phyloP scores from a whole-genome alignment of 2,888 invertebrate species.

The Cosmopolites sordidus region DNA sequence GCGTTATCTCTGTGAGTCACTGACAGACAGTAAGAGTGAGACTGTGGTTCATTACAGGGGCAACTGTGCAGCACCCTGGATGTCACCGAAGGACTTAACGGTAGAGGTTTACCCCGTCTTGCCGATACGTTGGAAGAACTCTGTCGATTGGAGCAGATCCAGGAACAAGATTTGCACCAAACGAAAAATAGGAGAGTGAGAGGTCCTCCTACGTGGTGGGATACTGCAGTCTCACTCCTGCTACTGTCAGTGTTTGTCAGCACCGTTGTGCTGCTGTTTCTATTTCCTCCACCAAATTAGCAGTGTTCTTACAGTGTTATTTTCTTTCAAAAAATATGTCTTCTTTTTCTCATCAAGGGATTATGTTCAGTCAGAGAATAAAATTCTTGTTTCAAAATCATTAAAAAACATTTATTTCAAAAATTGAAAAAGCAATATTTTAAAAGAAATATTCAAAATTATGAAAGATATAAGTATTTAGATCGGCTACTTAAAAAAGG shows the following conservation, averaged over 20 bases:
- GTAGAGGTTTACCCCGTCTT: conserved; percentile 45
- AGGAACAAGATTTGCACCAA: background rate
- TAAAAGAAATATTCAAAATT: too few species aligned
- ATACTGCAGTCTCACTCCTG: conserved; percentile 54
- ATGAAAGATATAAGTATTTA: too few species aligned
- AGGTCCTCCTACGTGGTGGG: conserved; percentile 36
- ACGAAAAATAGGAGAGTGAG: conserved; percentile 5
- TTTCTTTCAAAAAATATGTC: too few species aligned
- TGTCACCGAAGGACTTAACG: conserved; percentile 50
- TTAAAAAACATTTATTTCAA: too few species aligned
- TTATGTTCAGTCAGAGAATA: too few species aligned
- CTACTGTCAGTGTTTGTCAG: conserved; percentile 49
- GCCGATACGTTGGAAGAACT: conserved; percentile 45
- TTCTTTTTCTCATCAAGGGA: too few species aligned
- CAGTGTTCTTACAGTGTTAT: conserved; percentile 3
- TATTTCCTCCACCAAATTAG: conserved; percentile 50
- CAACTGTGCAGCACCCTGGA: conserved; percentile 56
- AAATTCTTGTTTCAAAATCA: too few species aligned
- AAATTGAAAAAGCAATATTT: too few species aligned
- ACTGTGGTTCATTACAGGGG: conserved; percentile 57
- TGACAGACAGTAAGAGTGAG: conserved; percentile 43
- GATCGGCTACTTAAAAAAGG: too few species aligned
- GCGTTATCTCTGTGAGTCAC: conserved; percentile 22
- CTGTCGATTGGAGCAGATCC: conserved; percentile 36
- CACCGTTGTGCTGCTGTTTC: conserved; percentile 49